phyloP scores from a whole-genome alignment of 2,113 vertebrate species.

The Xiphophorus couchianus region DNA sequence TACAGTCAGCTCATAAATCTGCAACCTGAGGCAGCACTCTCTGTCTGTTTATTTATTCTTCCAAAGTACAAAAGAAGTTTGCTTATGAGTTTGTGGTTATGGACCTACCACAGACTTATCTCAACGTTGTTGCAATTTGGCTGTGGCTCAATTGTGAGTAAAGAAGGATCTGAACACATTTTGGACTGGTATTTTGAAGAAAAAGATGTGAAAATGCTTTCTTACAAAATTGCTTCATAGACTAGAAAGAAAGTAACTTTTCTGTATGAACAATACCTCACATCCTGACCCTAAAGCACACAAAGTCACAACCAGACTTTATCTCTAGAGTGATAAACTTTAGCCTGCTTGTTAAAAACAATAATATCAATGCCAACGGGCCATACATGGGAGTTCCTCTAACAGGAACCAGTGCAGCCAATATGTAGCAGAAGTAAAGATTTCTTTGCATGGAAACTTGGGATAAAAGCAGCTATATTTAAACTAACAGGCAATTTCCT shows the following conservation, averaged over 20 bases:
- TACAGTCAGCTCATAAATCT: conserved; percentile 11
- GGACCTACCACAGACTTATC: conserved; percentile 11
- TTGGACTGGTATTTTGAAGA: neutral
- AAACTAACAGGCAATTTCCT: neutral
- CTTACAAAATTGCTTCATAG: neutral
- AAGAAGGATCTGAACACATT: neutral
- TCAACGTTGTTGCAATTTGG: neutral
- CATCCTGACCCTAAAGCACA: neutral
- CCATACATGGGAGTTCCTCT: conserved; percentile 17
- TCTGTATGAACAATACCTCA: neutral
- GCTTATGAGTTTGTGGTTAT: neutral
- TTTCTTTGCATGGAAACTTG: conserved; percentile 15
- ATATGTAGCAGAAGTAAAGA: neutral
- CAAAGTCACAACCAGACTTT: neutral
- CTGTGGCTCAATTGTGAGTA: neutral
- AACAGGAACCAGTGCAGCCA: conserved; percentile 33
- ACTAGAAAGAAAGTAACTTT: neutral
- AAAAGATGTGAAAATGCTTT: neutral
- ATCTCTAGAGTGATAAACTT: conserved; percentile 3
- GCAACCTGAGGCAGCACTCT: neutral
- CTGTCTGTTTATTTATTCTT: conserved; percentile 1
- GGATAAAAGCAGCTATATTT: conserved; percentile 14
- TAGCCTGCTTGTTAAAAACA: conserved; percentile 5
- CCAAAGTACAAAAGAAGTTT: conserved; percentile 8
- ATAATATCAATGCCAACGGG: conserved; percentile 19